Base-by-base conservation (phyloP, 2,797 vertebrate species). In the Fistularia commersonii region DNA sequence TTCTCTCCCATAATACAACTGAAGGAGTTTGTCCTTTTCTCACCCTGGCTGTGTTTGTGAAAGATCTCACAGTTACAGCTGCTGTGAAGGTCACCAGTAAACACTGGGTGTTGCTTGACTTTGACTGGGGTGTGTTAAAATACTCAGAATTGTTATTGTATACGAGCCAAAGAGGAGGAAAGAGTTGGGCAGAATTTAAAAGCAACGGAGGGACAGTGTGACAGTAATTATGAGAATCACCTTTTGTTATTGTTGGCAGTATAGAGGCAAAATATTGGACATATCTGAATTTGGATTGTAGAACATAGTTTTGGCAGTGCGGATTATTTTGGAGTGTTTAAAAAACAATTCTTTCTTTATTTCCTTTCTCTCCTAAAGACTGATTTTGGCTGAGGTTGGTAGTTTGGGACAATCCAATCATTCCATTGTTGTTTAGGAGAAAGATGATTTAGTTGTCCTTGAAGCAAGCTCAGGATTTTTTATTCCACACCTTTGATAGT, bases 401-500 rank as follows among this genome's bases (percentile, higher is more conserved):
- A 50, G 65, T 65, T 78, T 71, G 63, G 82, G 74, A 86, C 84
- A 77, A 75, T 80, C 82, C 62, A 31, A 63, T 84, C 76, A 82
- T 85, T 88, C 75, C 74, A 57, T 62, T 66, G 58, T 74, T 84
- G 74, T 84, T 81, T 75, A 47, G 60, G 61, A 73, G 54, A 78
- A 78, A 59, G 73, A 64, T 54, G 64, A 83, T 79, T 75, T 68
- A 70, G 77, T 74, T 74, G 39, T 41, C 40, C 40, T 41, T 10
- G 14, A 41, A 41, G 47, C 23, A 35, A 49, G 36, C 23, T 49
- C 11, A 37, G 8, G 1, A 11, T 31, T 49, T 35, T 31, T 49
- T 39, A 49, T 23, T 4, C 23, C 23, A 23, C 23, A 23, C 23
- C 23, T 23, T 23, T 23, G 4, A 23, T 23, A 23, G 23, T 23